Evolutionary conservation across 2,113 vertebrate species (phyloP).

Genomic region (Myrmecophaga tridactyla): DNA sequence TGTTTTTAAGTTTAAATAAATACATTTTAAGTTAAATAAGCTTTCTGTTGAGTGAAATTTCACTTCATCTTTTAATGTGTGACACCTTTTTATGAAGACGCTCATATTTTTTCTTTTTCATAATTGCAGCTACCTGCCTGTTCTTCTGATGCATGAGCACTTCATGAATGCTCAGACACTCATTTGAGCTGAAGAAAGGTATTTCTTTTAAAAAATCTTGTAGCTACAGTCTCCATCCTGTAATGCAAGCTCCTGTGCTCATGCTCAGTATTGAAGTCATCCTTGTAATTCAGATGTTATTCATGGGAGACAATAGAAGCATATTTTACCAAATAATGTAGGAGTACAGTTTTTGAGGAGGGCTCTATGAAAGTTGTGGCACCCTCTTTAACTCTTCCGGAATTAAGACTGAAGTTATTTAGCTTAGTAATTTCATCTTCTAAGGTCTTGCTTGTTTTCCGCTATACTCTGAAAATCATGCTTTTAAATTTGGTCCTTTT

Average conservation of each 20-base stretch:
- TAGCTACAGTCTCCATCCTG: slow-evolving; percentile 78
- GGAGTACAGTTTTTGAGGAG: slow-evolving; percentile 78
- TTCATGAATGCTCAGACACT: slow-evolving; percentile 84
- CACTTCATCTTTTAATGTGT: slow-evolving; percentile 86
- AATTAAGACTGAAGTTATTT: neutral
- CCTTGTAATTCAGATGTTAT: slow-evolving; percentile 84
- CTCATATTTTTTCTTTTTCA: slow-evolving; percentile 85
- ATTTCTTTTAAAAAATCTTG: slow-evolving; percentile 82
- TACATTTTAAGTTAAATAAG: slow-evolving; percentile 47
- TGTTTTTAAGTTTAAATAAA: slow-evolving; percentile 70
- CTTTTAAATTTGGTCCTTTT: slow-evolving; percentile 75
- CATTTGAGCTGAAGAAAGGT: slow-evolving; percentile 83
- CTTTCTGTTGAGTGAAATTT: slow-evolving; percentile 83
- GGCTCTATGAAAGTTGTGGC: slow-evolving; percentile 73
- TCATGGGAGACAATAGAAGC: slow-evolving; percentile 78
- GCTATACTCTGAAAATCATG: neutral
- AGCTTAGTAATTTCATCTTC: neutral
- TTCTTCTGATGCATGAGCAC: slow-evolving; percentile 87
- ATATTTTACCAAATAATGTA: slow-evolving; percentile 85
- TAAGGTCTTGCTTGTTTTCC: neutral
- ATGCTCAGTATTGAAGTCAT: slow-evolving; percentile 87
- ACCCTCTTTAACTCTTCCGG: slow-evolving; percentile 77
- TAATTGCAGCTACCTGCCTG: slow-evolving; percentile 84
- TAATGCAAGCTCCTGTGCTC: slow-evolving; percentile 84
- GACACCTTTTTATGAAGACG: slow-evolving; percentile 88